These are phyloP conservation scores for Rhimphoctona megacephalus DNA, from an alignment of 2,888 invertebrate species.

Conservation along the genomic window DNA sequence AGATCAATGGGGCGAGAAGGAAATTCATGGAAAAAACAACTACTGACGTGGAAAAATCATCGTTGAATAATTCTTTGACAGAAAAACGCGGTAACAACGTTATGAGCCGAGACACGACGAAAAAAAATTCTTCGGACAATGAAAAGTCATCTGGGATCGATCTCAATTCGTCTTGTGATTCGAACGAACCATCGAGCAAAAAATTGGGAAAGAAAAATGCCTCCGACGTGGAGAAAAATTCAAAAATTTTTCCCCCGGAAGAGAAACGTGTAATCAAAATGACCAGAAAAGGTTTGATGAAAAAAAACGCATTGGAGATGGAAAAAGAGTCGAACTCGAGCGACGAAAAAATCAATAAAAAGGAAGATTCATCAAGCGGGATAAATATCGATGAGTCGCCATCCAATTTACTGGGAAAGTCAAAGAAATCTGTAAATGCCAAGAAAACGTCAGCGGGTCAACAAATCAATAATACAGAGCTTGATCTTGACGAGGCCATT, in stretches of 20 bases:
- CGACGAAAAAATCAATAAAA: not conserved
- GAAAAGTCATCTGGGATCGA: not conserved
- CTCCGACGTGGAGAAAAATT: too few species aligned
- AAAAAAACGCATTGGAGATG: slow-evolving; percentile 80
- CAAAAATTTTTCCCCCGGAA: not conserved
- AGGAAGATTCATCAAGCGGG: slow-evolving; percentile 24
- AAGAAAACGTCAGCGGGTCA: slow-evolving; percentile 37
- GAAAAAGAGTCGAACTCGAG: slow-evolving; percentile 80
- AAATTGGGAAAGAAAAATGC: not conserved
- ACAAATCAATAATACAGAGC: slow-evolving; percentile 39
- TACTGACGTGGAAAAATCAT: not conserved
- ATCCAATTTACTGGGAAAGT: slow-evolving; percentile 59
- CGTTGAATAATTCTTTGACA: not conserved
- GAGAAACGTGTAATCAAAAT: slow-evolving; percentile 56
- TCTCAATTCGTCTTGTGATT: not conserved
- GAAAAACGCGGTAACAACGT: not conserved
- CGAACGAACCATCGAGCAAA: not conserved
- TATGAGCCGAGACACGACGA: not conserved
- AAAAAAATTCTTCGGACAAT: not conserved
- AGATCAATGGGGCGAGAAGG: not conserved
- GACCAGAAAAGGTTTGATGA: slow-evolving; percentile 62
- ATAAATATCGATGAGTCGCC: slow-evolving; percentile 7
- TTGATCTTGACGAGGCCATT: slow-evolving; percentile 67
- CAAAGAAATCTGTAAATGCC: slow-evolving; percentile 66
- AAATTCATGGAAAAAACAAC: not conserved